Percentiles rank a stretch among this genome's conserved stretches.
Conservation (phyloP, 2,888 invertebrate genomes). For the Blera fallax region DNA sequence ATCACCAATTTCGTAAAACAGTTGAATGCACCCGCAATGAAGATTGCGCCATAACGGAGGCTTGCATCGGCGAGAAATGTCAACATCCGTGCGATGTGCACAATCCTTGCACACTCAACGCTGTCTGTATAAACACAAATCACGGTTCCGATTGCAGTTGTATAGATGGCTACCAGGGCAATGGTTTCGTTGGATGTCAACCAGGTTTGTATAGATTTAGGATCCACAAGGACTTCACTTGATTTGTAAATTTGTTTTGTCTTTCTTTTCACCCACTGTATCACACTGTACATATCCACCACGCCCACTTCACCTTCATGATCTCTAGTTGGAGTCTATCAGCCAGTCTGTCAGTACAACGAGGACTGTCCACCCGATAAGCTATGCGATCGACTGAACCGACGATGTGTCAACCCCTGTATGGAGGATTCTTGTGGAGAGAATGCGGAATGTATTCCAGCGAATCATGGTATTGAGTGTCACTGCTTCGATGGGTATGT, state of each 20-base stretch:
- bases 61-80: constrained; percentile 92
- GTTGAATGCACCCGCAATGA: constrained; percentile 93
- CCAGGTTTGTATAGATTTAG: constrained; percentile 84
- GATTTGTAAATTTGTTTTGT: constrained; percentile 30
- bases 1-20: constrained; percentile 79
- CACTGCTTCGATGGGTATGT: constrained; percentile 88
- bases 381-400: constrained; percentile 91
- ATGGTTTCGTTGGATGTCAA: constrained; percentile 91
- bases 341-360: constrained; percentile 92
- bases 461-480: constrained; percentile 89
- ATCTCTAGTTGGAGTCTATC: constrained; percentile 81
- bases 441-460: constrained; percentile 90
- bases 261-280: constrained; percentile 55
- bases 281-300: constrained; percentile 79
- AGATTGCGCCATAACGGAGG: constrained; percentile 92
- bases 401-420: constrained; percentile 92
- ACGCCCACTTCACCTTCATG: constrained; percentile 31
- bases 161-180: constrained; percentile 92
- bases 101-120: constrained; percentile 92
- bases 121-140: constrained; percentile 93
- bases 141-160: constrained; percentile 94
- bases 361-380: constrained; percentile 95
- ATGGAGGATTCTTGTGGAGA: constrained; percentile 90
- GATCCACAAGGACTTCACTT: constrained; percentile 13
- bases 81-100: constrained; percentile 93